These are phyloP conservation scores for Diplosoma virens DNA, from an alignment of 23 tunicate genomes.

Conservation along the genomic window DNA sequence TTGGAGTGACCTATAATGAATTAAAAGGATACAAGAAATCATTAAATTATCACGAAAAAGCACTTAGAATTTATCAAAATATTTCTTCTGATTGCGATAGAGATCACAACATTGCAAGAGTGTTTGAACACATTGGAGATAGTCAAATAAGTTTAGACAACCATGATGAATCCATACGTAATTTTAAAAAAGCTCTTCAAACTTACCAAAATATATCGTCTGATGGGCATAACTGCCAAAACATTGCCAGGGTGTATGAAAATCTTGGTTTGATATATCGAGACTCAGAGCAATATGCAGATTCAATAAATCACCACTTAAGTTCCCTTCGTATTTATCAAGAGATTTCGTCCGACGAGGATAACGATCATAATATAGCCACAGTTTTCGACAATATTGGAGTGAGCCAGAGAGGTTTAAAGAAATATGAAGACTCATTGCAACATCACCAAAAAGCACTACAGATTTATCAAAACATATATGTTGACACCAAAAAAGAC, in stretches of 20 bases:
- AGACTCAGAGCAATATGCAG: background rate
- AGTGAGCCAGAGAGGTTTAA: background rate
- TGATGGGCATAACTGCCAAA: background rate
- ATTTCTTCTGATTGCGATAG: no score
- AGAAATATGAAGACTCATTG: background rate
- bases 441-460: background rate
- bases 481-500: background rate
- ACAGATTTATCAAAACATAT: background rate
- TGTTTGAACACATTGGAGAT: background rate
- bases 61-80: no score
- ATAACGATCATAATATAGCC: background rate
- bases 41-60: no score
- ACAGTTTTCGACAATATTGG: background rate
- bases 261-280: background rate
- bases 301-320: background rate
- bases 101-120: no score
- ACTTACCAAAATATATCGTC: background rate
- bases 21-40: no score
- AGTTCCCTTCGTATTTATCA: background rate
- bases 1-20: no score
- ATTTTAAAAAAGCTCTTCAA: background rate
- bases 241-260: background rate
- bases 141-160: background rate
- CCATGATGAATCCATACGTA: background rate
- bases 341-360: background rate